Base-by-base conservation (phyloP, 2,797 vertebrate species). In the Leucoraja ocellata region DNA sequence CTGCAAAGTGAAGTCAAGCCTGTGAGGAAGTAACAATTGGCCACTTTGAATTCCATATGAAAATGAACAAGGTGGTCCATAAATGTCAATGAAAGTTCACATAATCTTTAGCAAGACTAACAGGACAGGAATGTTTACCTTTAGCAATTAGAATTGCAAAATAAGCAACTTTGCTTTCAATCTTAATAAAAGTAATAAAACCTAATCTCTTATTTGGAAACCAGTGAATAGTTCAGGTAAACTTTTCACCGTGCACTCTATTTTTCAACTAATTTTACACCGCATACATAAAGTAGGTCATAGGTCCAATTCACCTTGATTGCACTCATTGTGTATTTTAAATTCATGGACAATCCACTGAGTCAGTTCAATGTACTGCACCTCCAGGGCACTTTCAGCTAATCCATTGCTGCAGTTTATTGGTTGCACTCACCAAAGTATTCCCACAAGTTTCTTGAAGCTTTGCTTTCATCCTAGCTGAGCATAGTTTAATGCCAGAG, bases 101-200 rank as follows among this genome's bases (percentile, higher is more conserved):
- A 74, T 39, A 92, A 74, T 91, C 39, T 76, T 92, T 76, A 92
- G 65, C 71, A 21, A 76, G 90, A 76, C 58, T 92, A 92, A 54
- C 71, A 76, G 32, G 25, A 58, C 23, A 92, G 71, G 46, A 74
- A 74, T 92, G 39, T 92, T 92, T 92, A 76, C 90, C 76, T 92
- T 92, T 54, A n/a, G 23, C 58, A 54, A 92, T 92, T 92, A 92
- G 90, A 76, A 74, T 92, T 74, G 39, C 68, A 74, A 92, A 92
- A 74, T 92, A 58, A 92, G 28, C 25, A 92, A 92, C 36, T 76
- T 58, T 76, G 39, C 90, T 76, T 92, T 92, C 90, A 92, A 21
- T 92, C 32, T 91, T 54, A n/a, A 74, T 54, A 74, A 74, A 92
- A 58, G 21, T 76, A 76, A 76, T 92, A 92, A 58, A 92, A 92